Evolutionary conservation across 2,888 invertebrate genomes (phyloP), one percentile per base, ranked within the genome.

Genomic region (Tetanocera ferruginea): DNA sequence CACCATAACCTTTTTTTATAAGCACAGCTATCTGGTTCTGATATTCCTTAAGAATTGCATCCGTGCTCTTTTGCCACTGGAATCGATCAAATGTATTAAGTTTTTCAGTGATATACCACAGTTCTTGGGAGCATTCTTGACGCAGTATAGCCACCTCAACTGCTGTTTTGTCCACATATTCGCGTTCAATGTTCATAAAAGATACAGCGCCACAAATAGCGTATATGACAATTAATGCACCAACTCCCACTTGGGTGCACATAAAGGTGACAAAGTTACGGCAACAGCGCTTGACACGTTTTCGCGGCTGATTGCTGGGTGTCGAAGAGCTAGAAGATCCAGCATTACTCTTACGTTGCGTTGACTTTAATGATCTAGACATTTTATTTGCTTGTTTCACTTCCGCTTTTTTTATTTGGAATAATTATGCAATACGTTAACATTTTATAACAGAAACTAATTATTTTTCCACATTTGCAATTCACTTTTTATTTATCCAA

Each of bases 201-300:
- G 94, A 93, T 23, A 95, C 93, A 0, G 97, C 96, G 0, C 97
- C 97, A 43, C 96, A 93, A 76, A 97, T 93, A 37, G 97, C 95
- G 88, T 97, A 97, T 81, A 96, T 94, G 3, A 97, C 95, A 66
- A 97, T 95, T 23, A 97, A 91, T 9, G 95, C 96, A 76, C 96
- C 97, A 51, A 97, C 96, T 83, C 97, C 97, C 85, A 95, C 94
- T 92, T 96, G 96, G 8, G 97, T 97, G 90, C 96, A 97, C 96
- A 97, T 97, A 86, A 97, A 97, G 8, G 96, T 96, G 77, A 96
- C 93, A 83, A 96, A 92, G 89, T 96, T 96, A 62, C 97, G 92
- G 85, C 95, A 95, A 87, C 96, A 97, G 86, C 96, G 95, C 89
- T 95, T 96, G 77, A 96, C 92, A 86, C 94, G 94, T 86, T 95